Base-by-base conservation (phyloP, 2,113 vertebrate genomes). In the Hystrix cristata region DNA sequence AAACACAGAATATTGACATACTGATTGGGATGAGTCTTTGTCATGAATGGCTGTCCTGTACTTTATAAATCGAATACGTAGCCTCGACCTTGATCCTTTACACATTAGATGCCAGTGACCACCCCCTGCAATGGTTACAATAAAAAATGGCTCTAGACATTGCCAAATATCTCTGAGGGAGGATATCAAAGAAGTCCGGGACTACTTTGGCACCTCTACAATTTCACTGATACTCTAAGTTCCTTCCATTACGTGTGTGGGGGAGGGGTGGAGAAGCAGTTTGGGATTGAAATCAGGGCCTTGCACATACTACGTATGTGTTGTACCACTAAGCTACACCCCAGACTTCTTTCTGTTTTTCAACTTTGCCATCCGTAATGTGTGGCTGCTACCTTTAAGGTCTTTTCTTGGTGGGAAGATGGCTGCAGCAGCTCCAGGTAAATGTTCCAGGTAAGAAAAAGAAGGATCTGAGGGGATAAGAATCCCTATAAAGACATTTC, bases 361-460 rank as follows among this genome's bases (percentile, higher is more conserved):
- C 29, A 16, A 72, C 10, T 53, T 34, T 57, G 27, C 1, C 34
- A 57, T 86, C 46, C 59, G 96, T 80, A 79, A 38, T 84, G n/a
- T 93, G 48, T 29, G 51, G 13, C 59, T 91, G 43, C 95, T 67
- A 57, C 31, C 19, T 8, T 87, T 53, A 91, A 46, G 4, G 46
- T 82, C 19, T 71, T 67, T 88, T 95, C 43, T 51, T 55, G 51
- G 65, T 85, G 31, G 19, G 46, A 95, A 84, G 51, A 93, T 92
- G 80, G 19, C 67, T 87, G 4, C 5, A 91, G 23, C 0, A 91
- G 31, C 23, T 86, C 46, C 27, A 94, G 16, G n/a, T 38, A 62
- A 72, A 78, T 69, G 34, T 86, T 76, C 23, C 55, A 91, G 19
- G 25, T 21, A 64, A 69, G 12, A 69, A 85, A 82, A 88, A 60